Evolutionary conservation across 2,113 vertebrate species (phyloP), one percentile per base, ranked within the genome.

Genomic region (Synchiropus splendidus): DNA sequence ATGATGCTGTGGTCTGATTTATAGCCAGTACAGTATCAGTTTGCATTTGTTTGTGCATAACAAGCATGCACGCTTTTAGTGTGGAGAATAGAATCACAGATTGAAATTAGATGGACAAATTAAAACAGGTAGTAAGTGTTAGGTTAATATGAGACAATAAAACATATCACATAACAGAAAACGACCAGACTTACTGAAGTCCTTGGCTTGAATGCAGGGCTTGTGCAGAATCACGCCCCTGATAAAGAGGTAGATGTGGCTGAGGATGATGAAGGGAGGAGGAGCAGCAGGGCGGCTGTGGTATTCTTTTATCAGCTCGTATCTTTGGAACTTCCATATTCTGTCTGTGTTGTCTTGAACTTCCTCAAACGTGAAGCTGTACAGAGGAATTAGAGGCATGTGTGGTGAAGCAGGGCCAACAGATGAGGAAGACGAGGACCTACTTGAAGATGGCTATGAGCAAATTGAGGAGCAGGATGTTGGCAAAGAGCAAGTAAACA

Each of bases 401-500:
- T n/a, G n/a, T n/a, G n/a, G n/a, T n/a, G n/a, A n/a, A n/a, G n/a
- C n/a, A n/a, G n/a, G n/a, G n/a, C n/a, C n/a, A n/a, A n/a, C n/a
- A n/a, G n/a, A n/a, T n/a, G n/a, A n/a, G n/a, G n/a, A n/a, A n/a
- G n/a, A n/a, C n/a, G n/a, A n/a, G n/a, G n/a, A 67, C 92, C 87
- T 76, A 98, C 95, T 94, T 98, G 79, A 98, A 97, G 87, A 98
- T 98, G 34, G 95, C 95, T 0, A 98, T 97, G 61, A 98, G 89
- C 31, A 98, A 86, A 71, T 98, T 98, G 54, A 98, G 90, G 41
- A 98, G 87, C 43, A 98, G 85, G 56, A 98, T 95, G 72, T 98
- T 98, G 70, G 93, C 89, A 51, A 97, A 96, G 18, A 98, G 89
- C 70, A 98, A 70, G 55, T 97, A 98, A 1, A 98, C 62, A 62